Base-by-base conservation (phyloP, 2,888 invertebrate genomes). In the Strigamia transsilvanica region DNA sequence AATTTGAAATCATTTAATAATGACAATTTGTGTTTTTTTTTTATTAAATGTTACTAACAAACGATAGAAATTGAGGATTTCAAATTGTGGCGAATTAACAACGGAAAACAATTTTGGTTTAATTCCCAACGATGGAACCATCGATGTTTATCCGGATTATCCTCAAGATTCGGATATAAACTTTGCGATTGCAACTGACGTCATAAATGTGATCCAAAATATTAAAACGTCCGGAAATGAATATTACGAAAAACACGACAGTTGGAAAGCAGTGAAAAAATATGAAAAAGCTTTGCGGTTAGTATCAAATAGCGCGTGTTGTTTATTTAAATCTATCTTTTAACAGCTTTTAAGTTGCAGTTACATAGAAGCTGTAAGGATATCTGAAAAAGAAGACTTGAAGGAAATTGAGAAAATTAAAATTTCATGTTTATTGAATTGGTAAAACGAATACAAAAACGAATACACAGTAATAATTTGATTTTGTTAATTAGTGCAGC, bases 231-330 rank as follows among this genome's bases (percentile, higher is more conserved):
- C 92, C 6, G 96, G 96, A 15, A 96, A 96, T 88, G 85, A 88
- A 82, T 92, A 90, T 85, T 96, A 91, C 87, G 89, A 89, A 9
- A 88, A 89, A 81, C 89, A 91, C 18, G 90, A 92, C 82, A 93
- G 90, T 87, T 86, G 89, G 13, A 90, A 91, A 46, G 94, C 96
- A 0, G 90, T 91, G 42, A 90, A 92, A 83, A 95, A 95, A 87
- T 96, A 96, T 87, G 90, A 90, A 83, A 96, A 96, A 89, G 92
- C 94, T 27, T 89, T 93, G 84, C 91, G 95, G 81, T 96, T 93
- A 87, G 90, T 93, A 23, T 79, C 10, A 34, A n/a, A 32, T 34
- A 32, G 34, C 7, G 15, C n/a, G 38, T 7, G 15, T 34, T 79
- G 34, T 32, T 51, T 51, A 51, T 4, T 73, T 32, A n/a, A 18